phyloP scores from a whole-genome alignment of 2,888 invertebrate species.

The Hypercompe scribonia region DNA sequence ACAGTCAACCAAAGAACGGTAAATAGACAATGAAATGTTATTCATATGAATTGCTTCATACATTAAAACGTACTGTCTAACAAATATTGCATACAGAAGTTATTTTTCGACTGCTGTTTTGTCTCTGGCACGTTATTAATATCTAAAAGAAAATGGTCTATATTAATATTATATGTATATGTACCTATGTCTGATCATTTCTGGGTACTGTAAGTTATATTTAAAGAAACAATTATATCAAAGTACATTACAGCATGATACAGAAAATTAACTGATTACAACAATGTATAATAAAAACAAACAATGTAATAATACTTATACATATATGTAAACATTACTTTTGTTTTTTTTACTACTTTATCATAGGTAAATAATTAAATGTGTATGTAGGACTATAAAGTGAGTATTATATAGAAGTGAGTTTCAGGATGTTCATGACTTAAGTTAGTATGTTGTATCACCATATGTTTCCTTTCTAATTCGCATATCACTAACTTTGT shows the following conservation, averaged over 20 bases:
- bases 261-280: not conserved
- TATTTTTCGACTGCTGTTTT: not conserved
- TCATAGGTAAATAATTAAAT: not conserved
- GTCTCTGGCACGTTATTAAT: not conserved
- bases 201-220: not conserved
- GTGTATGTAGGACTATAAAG: not conserved
- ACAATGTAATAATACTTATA: not conserved
- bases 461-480: not conserved
- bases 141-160: not conserved
- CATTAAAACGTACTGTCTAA: not conserved
- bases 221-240: not conserved
- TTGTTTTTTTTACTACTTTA: not conserved
- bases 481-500: not conserved
- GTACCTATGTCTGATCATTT: not conserved
- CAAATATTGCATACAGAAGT: not conserved
- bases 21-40: slow-evolving; percentile 32
- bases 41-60: not conserved
- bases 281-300: not conserved
- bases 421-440: not conserved
- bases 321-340: not conserved
- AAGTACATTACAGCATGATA: not conserved
- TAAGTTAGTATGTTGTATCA: not conserved
- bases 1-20: slow-evolving; percentile 76
- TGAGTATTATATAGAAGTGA: not conserved
- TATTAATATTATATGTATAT: not conserved